Evolutionary conservation across 64 coral and sea anemone genomes (phyloP).

Genomic region (Dendrophyllia cribrosa): DNA sequence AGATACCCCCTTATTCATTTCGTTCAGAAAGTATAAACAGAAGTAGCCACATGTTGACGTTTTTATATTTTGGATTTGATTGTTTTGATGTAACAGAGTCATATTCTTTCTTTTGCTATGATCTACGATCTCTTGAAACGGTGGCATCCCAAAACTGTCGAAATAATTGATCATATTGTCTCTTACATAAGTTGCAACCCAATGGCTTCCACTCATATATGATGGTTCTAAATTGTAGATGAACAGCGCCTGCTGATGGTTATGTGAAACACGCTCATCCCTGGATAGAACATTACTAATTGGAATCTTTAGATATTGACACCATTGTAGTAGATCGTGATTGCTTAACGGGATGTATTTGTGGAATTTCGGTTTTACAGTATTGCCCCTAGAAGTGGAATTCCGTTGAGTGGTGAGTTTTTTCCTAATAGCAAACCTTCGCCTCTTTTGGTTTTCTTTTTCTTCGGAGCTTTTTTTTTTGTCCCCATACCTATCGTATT

Average conservation of each 20-base stretch:
- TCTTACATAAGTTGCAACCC: background rate
- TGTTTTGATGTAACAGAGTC: too few species aligned
- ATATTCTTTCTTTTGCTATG: too few species aligned
- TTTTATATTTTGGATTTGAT: too few species aligned
- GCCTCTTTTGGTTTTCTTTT: background rate
- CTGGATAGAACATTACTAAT: background rate
- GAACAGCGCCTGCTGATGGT: too few species aligned
- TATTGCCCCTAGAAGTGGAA: background rate
- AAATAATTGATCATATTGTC: too few species aligned
- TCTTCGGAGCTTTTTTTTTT: background rate
- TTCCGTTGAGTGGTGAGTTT: background rate
- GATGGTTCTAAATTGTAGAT: too few species aligned
- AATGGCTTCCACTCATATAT: background rate
- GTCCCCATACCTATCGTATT: too few species aligned
- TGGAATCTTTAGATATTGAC: background rate
- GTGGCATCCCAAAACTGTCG: background rate
- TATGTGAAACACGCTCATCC: background rate
- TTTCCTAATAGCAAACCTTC: background rate
- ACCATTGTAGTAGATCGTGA: background rate
- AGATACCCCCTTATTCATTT: too few species aligned
- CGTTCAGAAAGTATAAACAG: too few species aligned
- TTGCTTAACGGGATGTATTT: background rate
- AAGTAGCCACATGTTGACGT: too few species aligned
- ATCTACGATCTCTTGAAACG: too few species aligned
- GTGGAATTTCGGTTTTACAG: background rate